Percentiles rank a stretch among this genome's conserved stretches.
phyloP scores from a whole-genome alignment of 2,888 invertebrate genomes.

The Brachylomia viminalis region DNA sequence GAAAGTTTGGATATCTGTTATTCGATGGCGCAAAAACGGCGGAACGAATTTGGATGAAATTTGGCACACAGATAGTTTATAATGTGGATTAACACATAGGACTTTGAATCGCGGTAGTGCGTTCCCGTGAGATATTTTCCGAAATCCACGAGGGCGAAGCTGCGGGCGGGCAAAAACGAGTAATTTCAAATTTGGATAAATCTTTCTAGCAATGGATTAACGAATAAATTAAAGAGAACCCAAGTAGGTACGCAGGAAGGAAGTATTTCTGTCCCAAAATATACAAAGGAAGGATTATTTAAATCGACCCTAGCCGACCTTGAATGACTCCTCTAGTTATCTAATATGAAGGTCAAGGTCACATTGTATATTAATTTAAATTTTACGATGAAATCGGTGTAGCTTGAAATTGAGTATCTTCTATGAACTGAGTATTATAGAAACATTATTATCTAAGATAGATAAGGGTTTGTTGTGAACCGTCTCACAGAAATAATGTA shows the following conservation, averaged over 20 bases:
- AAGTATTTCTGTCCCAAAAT: neutral
- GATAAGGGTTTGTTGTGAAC: constrained; percentile 11
- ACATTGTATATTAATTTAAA: neutral
- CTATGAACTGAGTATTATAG: neutral
- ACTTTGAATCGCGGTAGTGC: too few species aligned
- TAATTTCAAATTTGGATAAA: neutral
- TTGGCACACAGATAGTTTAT: too few species aligned
- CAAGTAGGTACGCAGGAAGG: neutral
- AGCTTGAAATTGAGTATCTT: constrained; percentile 9
- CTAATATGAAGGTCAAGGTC: constrained; percentile 13
- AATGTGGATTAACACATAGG: too few species aligned
- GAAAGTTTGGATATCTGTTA: too few species aligned
- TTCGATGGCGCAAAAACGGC: too few species aligned
- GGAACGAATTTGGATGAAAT: too few species aligned
- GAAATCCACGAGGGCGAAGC: too few species aligned
- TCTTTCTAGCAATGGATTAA: neutral
- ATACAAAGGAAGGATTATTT: constrained; percentile 1
- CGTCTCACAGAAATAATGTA: neutral
- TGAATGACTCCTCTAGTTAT: constrained; percentile 9
- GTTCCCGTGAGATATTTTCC: too few species aligned
- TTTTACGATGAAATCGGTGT: constrained; percentile 3
- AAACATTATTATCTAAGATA: constrained; percentile 1
- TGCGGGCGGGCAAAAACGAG: too few species aligned
- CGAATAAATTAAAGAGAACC: constrained; percentile 1
- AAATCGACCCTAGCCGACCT: constrained; percentile 17